phyloP scores from a whole-genome alignment of 2,113 vertebrate genomes.

The Gopherus evgoodei region DNA sequence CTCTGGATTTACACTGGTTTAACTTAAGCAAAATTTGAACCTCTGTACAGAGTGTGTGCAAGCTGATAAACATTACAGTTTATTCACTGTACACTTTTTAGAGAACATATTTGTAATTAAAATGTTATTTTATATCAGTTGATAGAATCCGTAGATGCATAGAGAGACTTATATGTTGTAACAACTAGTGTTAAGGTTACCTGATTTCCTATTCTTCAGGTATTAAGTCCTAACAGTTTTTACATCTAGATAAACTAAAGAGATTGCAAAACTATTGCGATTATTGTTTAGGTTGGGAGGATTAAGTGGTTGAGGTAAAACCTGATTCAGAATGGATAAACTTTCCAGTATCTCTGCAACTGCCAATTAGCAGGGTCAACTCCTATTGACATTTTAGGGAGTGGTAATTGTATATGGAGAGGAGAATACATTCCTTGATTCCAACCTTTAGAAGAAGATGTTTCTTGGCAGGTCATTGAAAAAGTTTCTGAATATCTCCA shows the following conservation, averaged over 20 bases:
- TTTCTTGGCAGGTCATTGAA: neutral
- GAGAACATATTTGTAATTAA: neutral
- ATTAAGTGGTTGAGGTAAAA: neutral
- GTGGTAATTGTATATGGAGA: neutral
- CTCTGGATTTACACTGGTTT: neutral
- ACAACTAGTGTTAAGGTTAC: neutral
- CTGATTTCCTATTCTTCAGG: accelerated
- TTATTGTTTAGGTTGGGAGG: neutral
- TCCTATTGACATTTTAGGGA: neutral
- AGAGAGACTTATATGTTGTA: neutral
- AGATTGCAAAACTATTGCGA: neutral
- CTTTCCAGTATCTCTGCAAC: neutral
- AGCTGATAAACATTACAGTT: neutral
- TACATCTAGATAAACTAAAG: neutral
- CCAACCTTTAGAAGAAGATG: neutral
- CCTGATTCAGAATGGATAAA: neutral
- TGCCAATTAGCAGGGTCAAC: neutral
- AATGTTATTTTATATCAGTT: neutral
- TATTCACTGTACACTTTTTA: neutral
- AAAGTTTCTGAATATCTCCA: conserved; percentile 9
- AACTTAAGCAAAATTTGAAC: neutral
- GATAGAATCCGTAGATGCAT: accelerated
- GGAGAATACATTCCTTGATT: neutral
- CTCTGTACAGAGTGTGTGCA: accelerated
- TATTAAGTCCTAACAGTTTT: neutral